Evolutionary conservation across 2,888 invertebrate species (phyloP), one percentile per base, ranked within the genome.

Genomic region (Himalopsyche kuldschensis): DNA sequence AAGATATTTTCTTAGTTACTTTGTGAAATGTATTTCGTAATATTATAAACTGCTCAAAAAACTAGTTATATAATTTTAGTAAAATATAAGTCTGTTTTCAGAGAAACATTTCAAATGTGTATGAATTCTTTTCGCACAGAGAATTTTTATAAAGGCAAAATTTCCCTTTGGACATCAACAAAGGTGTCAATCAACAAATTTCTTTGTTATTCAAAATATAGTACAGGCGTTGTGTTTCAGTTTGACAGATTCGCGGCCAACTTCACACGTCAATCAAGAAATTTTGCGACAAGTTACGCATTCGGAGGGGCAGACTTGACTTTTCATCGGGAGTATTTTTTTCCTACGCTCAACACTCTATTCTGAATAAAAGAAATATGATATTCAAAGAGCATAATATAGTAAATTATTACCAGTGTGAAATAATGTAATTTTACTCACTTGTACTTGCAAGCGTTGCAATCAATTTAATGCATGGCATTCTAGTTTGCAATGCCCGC

Each of bases 211-310:
- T 79, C 75, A 35, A 79, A 82, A 82, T 63, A 82, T 82, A 75
- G 79, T 75, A 17, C 82, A 20, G 76, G 82, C 79, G 79, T 82
- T 79, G 76, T 82, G 35, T 82, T 82, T 79, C 82, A 75, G 46
- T 30, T 24, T 69, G 78, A 69, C 78, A 27, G 31, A 41, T 48
- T 77, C 35, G 30, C 55, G 81, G 17, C 69, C 30, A 63, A 46
- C 77, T 82, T 82, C 82, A 79, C 82, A 82, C 79, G 82, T 82
- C 82, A 82, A 82, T 82, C 82, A 82, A 32, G 31, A 17, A 41
- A 35, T 75, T 31, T 31, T 20, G 79, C 75, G 79, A 82, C 82
- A 79, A 79, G 82, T 82, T 32, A 35, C 32, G n/a, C 11, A 32
- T 27, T n/a, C 35, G 27, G n/a, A 32, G 41, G 76, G 31, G 32